Percentiles rank a stretch among this genome's conserved stretches.
Evolutionary conservation across 2,888 invertebrate genomes (phyloP).

Genomic region (Hyppa rectilinea): DNA sequence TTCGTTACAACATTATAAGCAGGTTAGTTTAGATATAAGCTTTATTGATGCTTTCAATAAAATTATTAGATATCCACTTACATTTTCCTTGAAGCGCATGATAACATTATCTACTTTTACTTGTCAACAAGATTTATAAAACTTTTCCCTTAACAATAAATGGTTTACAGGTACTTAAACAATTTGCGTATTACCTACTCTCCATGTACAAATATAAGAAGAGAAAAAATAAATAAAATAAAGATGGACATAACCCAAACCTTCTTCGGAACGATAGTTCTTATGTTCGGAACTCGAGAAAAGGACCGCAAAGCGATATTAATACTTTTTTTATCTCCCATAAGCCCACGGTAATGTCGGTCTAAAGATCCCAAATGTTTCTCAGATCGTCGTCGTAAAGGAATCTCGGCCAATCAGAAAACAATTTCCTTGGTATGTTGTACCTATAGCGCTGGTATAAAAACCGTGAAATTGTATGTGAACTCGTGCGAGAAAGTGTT

Average conservation of each 20-base stretch:
- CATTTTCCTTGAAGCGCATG: too few species aligned
- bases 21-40: too few species aligned
- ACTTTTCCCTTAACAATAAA: background rate
- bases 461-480: conserved; percentile 45
- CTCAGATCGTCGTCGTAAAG: conserved; percentile 58
- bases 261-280: conserved; percentile 46
- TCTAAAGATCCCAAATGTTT: conserved; percentile 57
- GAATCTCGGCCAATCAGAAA: conserved; percentile 72
- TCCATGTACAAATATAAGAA: background rate
- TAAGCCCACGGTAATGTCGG: conserved; percentile 58
- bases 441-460: conserved; percentile 25
- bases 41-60: too few species aligned
- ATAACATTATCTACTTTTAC: background rate
- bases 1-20: too few species aligned
- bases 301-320: conserved; percentile 51
- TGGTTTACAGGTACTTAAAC: background rate
- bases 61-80: too few species aligned
- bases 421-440: conserved; percentile 66
- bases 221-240: conserved; percentile 32
- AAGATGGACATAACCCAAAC: conserved; percentile 33
- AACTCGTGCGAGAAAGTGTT: conserved; percentile 25
- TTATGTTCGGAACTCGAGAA: conserved; percentile 35
- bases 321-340: conserved; percentile 61
- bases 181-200: background rate
- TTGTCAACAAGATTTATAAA: background rate